A percentile compares a stretch with the other conserved stretches of the same genome.
Conservation (phyloP, 2,888 invertebrate species). For the Watsonalla binaria region DNA sequence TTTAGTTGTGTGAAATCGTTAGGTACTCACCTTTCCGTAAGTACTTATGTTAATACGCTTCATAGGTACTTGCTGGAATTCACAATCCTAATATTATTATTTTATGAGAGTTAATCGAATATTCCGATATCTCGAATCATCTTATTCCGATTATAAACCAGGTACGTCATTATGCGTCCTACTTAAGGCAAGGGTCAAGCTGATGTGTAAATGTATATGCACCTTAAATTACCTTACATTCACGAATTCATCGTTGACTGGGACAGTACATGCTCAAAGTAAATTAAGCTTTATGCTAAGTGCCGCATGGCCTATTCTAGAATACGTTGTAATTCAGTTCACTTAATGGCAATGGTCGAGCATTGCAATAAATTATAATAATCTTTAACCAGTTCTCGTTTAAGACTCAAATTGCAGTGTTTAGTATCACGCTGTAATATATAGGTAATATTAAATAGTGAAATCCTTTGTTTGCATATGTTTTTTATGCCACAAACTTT, state of each 20-base stretch:
- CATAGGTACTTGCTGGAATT: too few relatives aligned
- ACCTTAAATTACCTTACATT: not conserved
- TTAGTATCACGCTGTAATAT: too few relatives aligned
- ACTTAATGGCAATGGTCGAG: not conserved
- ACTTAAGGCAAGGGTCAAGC: not conserved
- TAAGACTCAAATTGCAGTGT: not conserved
- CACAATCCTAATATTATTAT: too few relatives aligned
- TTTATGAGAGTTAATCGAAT: too few relatives aligned
- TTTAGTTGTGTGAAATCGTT: too few relatives aligned
- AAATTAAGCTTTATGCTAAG: not conserved
- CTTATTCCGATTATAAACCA: not conserved
- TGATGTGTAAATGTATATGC: not conserved
- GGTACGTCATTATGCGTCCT: not conserved
- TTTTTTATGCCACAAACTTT: too few relatives aligned
- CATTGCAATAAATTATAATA: not conserved
- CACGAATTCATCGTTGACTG: not conserved
- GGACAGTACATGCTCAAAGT: not conserved
- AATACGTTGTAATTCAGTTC: not conserved
- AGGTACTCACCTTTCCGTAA: too few relatives aligned
- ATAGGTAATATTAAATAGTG: too few relatives aligned
- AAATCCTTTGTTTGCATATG: too few relatives aligned
- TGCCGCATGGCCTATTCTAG: not conserved
- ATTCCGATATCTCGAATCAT: too few relatives aligned
- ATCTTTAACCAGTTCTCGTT: not conserved
- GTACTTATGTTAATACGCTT: too few relatives aligned